Evolutionary conservation across 2,113 vertebrate genomes (phyloP), one percentile per base, ranked within the genome.

Genomic region (Oreochromis niloticus): DNA sequence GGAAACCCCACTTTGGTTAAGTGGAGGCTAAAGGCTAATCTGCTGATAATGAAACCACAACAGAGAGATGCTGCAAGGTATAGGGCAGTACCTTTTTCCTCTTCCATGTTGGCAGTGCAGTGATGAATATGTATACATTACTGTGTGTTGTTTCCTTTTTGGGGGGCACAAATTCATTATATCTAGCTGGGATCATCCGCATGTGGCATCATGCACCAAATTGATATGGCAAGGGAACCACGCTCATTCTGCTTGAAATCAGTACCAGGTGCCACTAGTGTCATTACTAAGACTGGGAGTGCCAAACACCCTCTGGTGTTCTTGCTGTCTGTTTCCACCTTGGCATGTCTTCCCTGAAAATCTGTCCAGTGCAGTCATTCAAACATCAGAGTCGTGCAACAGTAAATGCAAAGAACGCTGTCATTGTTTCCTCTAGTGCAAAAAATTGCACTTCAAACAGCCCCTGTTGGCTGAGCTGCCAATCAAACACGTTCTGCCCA

Each of bases 201-300:
- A 9, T 3, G 16, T 75, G 68, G 50, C 16, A 13, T 16, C 59
- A 6, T 59, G 54, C 48, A 57, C 66, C 80, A 78, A 63, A 83
- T 16, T 78, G 22, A 83, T 78, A 52, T 27, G 59, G 78, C 17
- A 52, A 78, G 12, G 22, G 19, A 66, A 73, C 61, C 79, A 57
- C 14, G 3, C 71, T 68, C 32, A 27, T 83, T 86, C 78, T 56
- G 79, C 24, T 86, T 54, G 59, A 46, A 87, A 78, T 59, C 80
- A 17, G 80, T 48, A 83, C 55, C 43, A 55, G 81, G 41, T 83
- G 55, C 46, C 85, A 79, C 66, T 34, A 78, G 32, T 27, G 17
- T 56, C 34, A 24, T n/a, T 8, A 19, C 43, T 1, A 6, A 50
- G 41, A 11, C 46, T 0, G 73, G 9, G 4, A 56, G 54, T 19